phyloP scores from a whole-genome alignment of 2,113 vertebrate species.

The Coregonus clupeaformis region DNA sequence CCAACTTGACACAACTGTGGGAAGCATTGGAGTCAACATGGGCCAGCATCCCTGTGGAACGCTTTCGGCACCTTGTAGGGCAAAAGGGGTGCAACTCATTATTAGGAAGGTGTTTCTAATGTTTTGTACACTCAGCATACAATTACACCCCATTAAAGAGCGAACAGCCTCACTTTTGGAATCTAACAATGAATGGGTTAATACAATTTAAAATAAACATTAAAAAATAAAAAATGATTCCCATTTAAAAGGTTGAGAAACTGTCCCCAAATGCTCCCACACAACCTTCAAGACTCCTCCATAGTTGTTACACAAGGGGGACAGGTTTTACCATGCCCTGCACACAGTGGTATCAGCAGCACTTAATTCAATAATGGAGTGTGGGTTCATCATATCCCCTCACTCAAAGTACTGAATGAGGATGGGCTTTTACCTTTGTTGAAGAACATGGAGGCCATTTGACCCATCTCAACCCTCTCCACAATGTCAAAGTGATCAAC shows the following conservation, averaged over 20 bases:
- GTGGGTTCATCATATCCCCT: not conserved
- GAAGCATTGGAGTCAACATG: too few relatives aligned
- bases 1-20: too few relatives aligned
- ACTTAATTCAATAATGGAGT: constrained; percentile 30
- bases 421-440: constrained; percentile 85
- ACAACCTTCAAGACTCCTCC: constrained; percentile 30
- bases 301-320: constrained; percentile 27
- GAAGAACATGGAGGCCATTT: constrained; percentile 99
- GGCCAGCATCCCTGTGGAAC: too few relatives aligned
- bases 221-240: too few relatives aligned
- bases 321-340: not conserved
- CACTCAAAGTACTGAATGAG: not conserved
- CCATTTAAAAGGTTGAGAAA: constrained; percentile 24
- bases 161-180: constrained; percentile 38
- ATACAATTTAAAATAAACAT: too few relatives aligned
- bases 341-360: not conserved
- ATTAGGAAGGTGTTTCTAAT: too few relatives aligned
- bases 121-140: constrained; percentile 7
- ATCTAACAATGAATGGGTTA: too few relatives aligned
- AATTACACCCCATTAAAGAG: constrained; percentile 65
- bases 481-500: constrained; percentile 90
- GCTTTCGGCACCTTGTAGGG: too few relatives aligned
- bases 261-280: constrained; percentile 20
- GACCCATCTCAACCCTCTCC: constrained; percentile 96
- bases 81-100: too few relatives aligned